Base-by-base conservation (phyloP, 2,888 invertebrate genomes). In the Andrena chrysosceles region DNA sequence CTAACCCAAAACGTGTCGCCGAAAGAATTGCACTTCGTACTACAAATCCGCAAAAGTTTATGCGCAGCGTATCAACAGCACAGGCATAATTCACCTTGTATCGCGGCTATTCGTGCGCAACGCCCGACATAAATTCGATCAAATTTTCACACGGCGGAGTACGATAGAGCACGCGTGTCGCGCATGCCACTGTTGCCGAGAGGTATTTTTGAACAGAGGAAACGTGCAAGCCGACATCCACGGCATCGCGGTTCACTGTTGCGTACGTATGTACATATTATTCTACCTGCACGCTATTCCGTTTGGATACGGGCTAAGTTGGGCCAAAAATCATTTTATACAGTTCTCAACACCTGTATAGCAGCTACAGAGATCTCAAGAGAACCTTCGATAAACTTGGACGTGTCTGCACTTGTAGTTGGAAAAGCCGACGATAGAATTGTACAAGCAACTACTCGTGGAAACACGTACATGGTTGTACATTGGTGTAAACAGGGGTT, bases 61-160 rank as follows among this genome's bases (percentile, higher is more conserved):
- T 59, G 31, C n/a, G 67, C 35, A 13, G 26, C 56, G 69, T 54
- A 33, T 77, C 42, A 49, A 35, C 7, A 2, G 54, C 59, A 20
- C 23, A 33, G 75, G 77, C 85, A 84, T 87, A 89, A 90, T 87
- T 91, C 85, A 91, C 63, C 78, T 79, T 77, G 69, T 85, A 88
- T 87, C 87, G 84, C 80, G 82, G 84, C 87, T 86, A 85, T 83
- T 70, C 62, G 67, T 54, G 83, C 63, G 73, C 80, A 85, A 84
- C 81, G 73, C 33, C 52, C 62, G 74, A 82, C 85, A 83, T 88
- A 89, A 91, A 92, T 91, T 91, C 90, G 85, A 85, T 84, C 56
- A 79, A 87, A 90, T 90, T 90, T 88, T 86, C 84, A 75, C 85
- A 63, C 75, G 76, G 7, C 76, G 81, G 85, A 88, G 73, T 85